Evolutionary conservation across 2,113 vertebrate genomes (phyloP).

Genomic region (Neogobius melanostomus): DNA sequence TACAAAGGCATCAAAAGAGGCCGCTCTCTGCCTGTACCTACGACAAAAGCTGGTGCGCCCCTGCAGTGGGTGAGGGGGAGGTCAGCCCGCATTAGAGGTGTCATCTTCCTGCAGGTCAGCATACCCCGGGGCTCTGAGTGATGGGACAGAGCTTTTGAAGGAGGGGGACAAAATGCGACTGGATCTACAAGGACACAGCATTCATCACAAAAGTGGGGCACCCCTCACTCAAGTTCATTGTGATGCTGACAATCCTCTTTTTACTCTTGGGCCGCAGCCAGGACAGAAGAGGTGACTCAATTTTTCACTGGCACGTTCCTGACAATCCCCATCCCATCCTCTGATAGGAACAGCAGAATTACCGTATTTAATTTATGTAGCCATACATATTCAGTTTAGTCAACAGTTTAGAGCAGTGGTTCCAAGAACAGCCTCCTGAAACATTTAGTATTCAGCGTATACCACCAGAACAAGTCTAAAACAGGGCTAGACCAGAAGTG

Average conservation of each 20-base stretch:
- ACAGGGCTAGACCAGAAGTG: no score
- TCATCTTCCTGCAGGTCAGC: conserved; percentile 40
- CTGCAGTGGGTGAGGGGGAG: conserved; percentile 34
- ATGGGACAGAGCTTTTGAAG: conserved; percentile 26
- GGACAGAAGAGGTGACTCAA: conserved; percentile 53
- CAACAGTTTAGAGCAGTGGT: no score
- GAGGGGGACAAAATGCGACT: conserved; percentile 21
- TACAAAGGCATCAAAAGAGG: neutral
- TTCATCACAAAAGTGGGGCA: conserved; percentile 31
- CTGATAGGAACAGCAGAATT: conserved; percentile 13
- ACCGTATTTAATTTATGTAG: neutral
- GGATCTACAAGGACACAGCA: conserved; percentile 61
- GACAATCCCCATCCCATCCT: conserved; percentile 2
- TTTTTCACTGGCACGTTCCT: conserved; percentile 33
- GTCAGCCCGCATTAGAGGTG: conserved; percentile 38
- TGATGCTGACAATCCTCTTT: conserved; percentile 57
- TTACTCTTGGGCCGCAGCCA: conserved; percentile 53
- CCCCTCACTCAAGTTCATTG: conserved; percentile 42
- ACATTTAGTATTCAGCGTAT: no score
- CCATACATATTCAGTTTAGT: no score
- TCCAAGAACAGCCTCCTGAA: no score
- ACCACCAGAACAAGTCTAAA: no score
- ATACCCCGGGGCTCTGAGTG: conserved; percentile 59
- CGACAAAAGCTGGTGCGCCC: conserved; percentile 30
- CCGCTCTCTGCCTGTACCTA: neutral